Base-by-base conservation (phyloP, 2,797 vertebrate species). In the Telmatherina bonti region DNA sequence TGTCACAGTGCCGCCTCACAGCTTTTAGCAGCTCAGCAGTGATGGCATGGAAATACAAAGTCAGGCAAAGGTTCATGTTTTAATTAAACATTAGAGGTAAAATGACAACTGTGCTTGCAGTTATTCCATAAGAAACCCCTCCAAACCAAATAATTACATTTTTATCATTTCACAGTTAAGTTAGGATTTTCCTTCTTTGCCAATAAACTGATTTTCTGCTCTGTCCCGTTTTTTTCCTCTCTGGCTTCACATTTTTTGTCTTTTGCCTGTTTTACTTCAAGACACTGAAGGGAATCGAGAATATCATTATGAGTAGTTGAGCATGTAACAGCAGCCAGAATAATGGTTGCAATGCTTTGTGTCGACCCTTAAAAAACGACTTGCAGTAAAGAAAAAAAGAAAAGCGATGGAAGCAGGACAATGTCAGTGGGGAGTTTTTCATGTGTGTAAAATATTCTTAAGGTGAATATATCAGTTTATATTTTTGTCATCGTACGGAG, bases 281-380 rank as follows among this genome's bases (percentile, higher is more conserved):
- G 76, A 54, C 58, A 83, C 76, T 61, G 68, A 67, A 55, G n/a
- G 53, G 55, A 78, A 81, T 76, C 77, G 72, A 73, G 78, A 81
- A 78, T 70, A 74, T 80, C 77, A 70, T 60, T 36, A 47, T 29
- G 22, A 81, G 79, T 63, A 84, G 84, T 81, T 62, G 72, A 86
- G 73, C 75, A 54, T 72, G 72, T 61, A 74, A 80, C 60, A 73
- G 73, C 71, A 90, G 86, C 75, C 76, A 84, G 64, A 92, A 91
- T 86, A 92, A 82, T 81, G 79, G 88, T 79, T 84, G 84, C 84
- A 89, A 83, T 78, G 82, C 89, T 88, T 89, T 73, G 84, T 83
- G 75, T 88, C 91, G 83, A 86, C 89, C 85, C 80, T 78, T 87
- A n/a, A 79, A 86, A 92, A 92, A 91, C 81, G 80, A 84, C 77